Conservation (phyloP, 2,113 vertebrate species). For the Manacus vitellinus region DNA sequence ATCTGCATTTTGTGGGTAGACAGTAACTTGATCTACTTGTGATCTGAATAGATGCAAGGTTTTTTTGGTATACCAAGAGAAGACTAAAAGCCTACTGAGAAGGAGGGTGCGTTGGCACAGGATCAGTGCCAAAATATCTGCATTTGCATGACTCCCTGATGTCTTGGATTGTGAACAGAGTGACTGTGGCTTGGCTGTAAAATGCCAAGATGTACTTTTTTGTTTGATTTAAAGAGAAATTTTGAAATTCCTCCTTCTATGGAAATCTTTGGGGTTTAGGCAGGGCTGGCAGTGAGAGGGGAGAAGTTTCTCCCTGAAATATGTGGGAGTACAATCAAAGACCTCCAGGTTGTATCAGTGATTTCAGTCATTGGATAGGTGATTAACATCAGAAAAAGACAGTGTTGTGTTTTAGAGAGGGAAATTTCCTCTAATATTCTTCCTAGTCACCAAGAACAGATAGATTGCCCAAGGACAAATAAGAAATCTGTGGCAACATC, state of each 20-base stretch:
- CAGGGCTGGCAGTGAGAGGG: not conserved
- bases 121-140: not conserved
- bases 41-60: not conserved
- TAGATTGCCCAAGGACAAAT: not conserved
- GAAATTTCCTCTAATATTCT: not conserved
- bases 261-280: not conserved
- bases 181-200: not conserved
- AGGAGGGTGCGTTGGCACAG: not conserved
- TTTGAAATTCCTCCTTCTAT: not conserved
- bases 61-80: not conserved
- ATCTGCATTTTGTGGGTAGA: not conserved
- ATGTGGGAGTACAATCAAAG: not conserved
- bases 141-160: not conserved
- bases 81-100: not conserved
- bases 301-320: not conserved
- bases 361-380: not conserved
- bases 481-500: not conserved
- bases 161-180: not conserved
- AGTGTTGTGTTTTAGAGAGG: not conserved
- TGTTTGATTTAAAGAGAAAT: not conserved
- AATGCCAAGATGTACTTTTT: not conserved
- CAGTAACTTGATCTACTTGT: not conserved
- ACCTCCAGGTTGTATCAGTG: not conserved
- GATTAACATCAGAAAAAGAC: not conserved
- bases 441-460: not conserved